These are phyloP conservation scores for Brachypalpus laphriformis DNA, from an alignment of 2,888 invertebrate genomes.

Conservation along the genomic window DNA sequence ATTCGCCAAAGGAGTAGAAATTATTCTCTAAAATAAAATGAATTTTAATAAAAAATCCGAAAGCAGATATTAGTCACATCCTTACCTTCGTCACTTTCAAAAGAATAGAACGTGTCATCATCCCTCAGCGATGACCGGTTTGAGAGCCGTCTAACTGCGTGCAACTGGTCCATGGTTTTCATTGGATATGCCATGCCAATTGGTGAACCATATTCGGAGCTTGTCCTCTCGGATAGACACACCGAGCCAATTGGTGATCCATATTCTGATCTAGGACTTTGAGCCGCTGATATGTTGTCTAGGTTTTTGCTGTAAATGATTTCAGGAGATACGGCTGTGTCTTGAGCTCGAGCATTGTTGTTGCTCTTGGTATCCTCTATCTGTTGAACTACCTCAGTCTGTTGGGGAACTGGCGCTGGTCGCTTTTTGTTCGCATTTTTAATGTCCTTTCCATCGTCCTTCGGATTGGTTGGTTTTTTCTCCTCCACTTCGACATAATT, in stretches of 20 bases:
- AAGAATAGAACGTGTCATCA: slow-evolving; percentile 81
- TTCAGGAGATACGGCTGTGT: slow-evolving; percentile 17
- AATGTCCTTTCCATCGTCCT: slow-evolving; percentile 48
- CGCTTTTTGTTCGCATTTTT: slow-evolving; percentile 58
- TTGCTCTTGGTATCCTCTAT: slow-evolving; percentile 18
- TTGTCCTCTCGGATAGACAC: slow-evolving; percentile 76
- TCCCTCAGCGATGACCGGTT: slow-evolving; percentile 79
- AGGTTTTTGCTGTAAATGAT: slow-evolving; percentile 11
- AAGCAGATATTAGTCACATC: neutral
- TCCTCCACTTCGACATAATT: slow-evolving; percentile 27
- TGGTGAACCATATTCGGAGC: slow-evolving; percentile 80
- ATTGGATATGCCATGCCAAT: slow-evolving; percentile 76
- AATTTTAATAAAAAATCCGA: too few species aligned
- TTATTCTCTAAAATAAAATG: slow-evolving; percentile 58
- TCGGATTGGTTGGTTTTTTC: slow-evolving; percentile 10
- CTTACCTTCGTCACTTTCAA: slow-evolving; percentile 82
- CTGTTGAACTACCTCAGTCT: neutral
- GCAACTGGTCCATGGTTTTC: slow-evolving; percentile 68
- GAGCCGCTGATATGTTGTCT: slow-evolving; percentile 39
- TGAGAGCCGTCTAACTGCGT: slow-evolving; percentile 72
- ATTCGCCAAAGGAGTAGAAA: slow-evolving; percentile 67
- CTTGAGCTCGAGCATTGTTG: slow-evolving; percentile 73
- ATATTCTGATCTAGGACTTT: slow-evolving; percentile 77
- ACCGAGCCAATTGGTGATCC: slow-evolving; percentile 79
- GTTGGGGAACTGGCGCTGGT: slow-evolving; percentile 42